Conservation (phyloP, 2,797 vertebrate species). For the Molossus alvarezi region DNA sequence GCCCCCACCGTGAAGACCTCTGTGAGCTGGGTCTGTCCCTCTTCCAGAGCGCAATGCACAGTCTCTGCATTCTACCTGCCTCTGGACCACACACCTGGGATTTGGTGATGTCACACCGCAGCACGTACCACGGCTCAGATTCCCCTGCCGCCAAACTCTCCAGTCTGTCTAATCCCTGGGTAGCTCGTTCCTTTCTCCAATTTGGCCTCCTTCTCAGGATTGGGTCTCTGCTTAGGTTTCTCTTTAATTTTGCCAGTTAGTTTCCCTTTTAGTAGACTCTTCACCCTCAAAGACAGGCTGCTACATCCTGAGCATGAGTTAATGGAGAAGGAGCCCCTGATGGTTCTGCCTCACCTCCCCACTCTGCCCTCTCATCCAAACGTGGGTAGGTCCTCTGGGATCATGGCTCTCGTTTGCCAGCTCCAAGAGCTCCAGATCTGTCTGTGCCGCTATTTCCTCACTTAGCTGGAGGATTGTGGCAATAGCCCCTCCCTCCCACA, state of each 20-base stretch:
- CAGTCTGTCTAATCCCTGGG: not conserved
- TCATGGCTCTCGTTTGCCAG: not conserved
- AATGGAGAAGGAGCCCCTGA: not conserved
- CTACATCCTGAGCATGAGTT: not conserved
- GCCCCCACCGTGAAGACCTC: not conserved
- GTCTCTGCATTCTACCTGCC: not conserved
- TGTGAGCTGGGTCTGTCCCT: not conserved
- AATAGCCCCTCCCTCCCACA: not conserved
- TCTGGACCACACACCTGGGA: not conserved
- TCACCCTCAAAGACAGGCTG: not conserved
- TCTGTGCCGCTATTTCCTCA: not conserved
- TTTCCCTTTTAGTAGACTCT: not conserved
- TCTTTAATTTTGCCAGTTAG: not conserved
- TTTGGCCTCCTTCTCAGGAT: not conserved
- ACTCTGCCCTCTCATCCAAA: not conserved
- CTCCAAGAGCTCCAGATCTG: not conserved
- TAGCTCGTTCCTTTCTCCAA: not conserved
- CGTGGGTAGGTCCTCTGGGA: not conserved
- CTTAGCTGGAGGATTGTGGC: not conserved
- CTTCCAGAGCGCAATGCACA: not conserved
- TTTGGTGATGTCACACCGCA: too few species aligned
- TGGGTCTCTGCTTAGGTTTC: not conserved
- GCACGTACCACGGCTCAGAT: not conserved
- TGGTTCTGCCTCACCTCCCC: not conserved
- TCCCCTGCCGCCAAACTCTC: not conserved